Conservation (phyloP, 1,140 invertebrate genomes). For the Apis mellifera region DNA sequence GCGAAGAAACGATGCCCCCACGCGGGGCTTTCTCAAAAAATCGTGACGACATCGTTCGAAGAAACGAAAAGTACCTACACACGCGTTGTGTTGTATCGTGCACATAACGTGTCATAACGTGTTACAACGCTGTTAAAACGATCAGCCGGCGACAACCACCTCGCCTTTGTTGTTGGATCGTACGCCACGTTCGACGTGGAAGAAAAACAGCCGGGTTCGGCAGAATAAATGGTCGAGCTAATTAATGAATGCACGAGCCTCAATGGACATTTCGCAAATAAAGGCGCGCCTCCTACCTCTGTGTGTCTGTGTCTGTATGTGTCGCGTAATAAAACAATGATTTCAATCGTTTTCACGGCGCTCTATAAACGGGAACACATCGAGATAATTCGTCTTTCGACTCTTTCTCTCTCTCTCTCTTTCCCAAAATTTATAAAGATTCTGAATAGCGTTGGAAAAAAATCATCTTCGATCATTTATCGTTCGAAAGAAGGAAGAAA, state of each 20-base stretch:
- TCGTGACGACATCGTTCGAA: not conserved
- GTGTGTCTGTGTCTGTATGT: too few species aligned
- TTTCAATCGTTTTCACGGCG: constrained; percentile 4
- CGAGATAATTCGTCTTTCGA: not conserved
- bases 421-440: not conserved
- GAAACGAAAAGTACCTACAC: constrained; percentile 12
- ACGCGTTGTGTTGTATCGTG: constrained; percentile 30
- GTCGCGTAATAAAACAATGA: constrained; percentile 11
- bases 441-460: too few species aligned
- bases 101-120: too few species aligned
- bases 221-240: constrained; percentile 57
- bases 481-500: not conserved
- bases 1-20: constrained; percentile 25
- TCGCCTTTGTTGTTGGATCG: constrained; percentile 62
- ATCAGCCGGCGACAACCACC: constrained; percentile 39
- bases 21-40: constrained; percentile 29
- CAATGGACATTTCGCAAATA: constrained; percentile 42
- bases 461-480: not conserved
- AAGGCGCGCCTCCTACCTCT: constrained; percentile 43
- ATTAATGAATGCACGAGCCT: constrained; percentile 55
- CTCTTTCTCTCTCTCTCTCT: not conserved
- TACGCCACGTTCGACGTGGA: not conserved
- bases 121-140: constrained; percentile 53
- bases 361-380: not conserved
- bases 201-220: constrained; percentile 12